These are phyloP conservation scores for Xestobium rufovillosum DNA, from an alignment of 2,888 invertebrate genomes.

Conservation along the genomic window DNA sequence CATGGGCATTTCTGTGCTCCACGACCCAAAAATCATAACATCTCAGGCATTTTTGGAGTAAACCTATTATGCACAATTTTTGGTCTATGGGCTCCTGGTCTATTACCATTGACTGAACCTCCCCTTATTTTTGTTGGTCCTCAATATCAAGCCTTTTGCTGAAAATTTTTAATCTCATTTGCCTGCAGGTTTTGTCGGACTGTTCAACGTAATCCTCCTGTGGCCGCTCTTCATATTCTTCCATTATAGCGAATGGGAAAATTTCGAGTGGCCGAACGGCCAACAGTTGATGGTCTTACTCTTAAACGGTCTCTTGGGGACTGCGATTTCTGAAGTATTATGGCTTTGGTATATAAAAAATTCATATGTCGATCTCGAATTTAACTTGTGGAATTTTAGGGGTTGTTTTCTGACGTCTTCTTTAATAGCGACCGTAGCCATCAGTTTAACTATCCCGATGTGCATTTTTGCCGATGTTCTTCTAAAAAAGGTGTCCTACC, in stretches of 20 bases:
- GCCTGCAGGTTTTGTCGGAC: constrained; percentile 87
- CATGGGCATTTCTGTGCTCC: too few relatives aligned
- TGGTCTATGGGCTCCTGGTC: too few relatives aligned
- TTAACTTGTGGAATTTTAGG: constrained; percentile 51
- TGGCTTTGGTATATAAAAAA: constrained; percentile 73
- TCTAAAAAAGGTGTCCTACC: constrained; percentile 60
- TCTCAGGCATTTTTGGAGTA: too few relatives aligned
- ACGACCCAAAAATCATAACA: too few relatives aligned
- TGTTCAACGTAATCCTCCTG: constrained; percentile 77
- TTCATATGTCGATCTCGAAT: background rate
- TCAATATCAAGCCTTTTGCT: too few relatives aligned
- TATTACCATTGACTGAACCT: too few relatives aligned
- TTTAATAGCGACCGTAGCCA: constrained; percentile 76
- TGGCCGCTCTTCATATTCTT: constrained; percentile 88
- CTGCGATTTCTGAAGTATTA: constrained; percentile 82
- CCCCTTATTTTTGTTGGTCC: too few relatives aligned
- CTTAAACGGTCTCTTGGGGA: constrained; percentile 83
- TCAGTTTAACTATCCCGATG: constrained; percentile 83
- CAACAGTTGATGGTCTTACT: constrained; percentile 73
- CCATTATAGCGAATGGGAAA: constrained; percentile 74
- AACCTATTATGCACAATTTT: too few relatives aligned
- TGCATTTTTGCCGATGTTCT: constrained; percentile 79
- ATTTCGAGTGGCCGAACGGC: constrained; percentile 76
- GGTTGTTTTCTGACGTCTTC: constrained; percentile 91
- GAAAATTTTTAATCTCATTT: too few relatives aligned